phyloP scores from a whole-genome alignment of 2,797 vertebrate species.

The Melanotaenia pygmaea region DNA sequence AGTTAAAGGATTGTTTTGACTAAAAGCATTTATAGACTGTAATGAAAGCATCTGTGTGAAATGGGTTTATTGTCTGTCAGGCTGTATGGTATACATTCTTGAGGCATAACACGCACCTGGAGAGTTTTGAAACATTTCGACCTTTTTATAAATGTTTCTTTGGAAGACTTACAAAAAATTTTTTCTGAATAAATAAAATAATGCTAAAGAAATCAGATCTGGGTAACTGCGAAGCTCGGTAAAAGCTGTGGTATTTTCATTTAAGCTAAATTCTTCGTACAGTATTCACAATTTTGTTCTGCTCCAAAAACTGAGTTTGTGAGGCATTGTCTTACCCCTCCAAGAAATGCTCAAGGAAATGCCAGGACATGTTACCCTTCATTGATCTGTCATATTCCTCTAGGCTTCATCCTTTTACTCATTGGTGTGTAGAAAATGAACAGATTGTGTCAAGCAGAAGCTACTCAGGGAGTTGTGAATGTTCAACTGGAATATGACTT shows the following conservation, averaged over 20 bases:
- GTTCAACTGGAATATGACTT: slow-evolving; percentile 38
- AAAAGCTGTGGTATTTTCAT: no score
- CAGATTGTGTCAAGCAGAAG: slow-evolving; percentile 31
- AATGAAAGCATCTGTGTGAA: neutral
- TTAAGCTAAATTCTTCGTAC: slow-evolving; percentile 7
- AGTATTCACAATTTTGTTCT: slow-evolving; percentile 32
- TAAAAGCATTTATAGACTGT: neutral
- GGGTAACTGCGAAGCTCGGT: no score
- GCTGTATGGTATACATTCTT: neutral
- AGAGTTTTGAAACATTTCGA: neutral
- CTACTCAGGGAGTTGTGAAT: slow-evolving; percentile 12
- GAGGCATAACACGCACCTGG: neutral
- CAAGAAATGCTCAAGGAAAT: slow-evolving; percentile 44
- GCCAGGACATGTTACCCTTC: slow-evolving; percentile 43
- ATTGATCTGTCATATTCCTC: slow-evolving; percentile 50
- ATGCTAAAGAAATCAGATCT: no score
- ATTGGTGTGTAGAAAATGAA: slow-evolving; percentile 39
- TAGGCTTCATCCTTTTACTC: slow-evolving; percentile 27
- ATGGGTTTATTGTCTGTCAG: neutral
- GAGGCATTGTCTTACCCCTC: slow-evolving; percentile 26
- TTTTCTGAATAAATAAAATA: no score
- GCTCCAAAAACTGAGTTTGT: slow-evolving; percentile 25
- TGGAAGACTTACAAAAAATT: no score
- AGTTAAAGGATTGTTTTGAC: neutral
- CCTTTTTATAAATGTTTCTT: no score